A percentile compares a stretch with the other conserved stretches of the same genome.
Evolutionary conservation across 2,888 invertebrate species (phyloP).

Genomic region (Resseliella maxima): DNA sequence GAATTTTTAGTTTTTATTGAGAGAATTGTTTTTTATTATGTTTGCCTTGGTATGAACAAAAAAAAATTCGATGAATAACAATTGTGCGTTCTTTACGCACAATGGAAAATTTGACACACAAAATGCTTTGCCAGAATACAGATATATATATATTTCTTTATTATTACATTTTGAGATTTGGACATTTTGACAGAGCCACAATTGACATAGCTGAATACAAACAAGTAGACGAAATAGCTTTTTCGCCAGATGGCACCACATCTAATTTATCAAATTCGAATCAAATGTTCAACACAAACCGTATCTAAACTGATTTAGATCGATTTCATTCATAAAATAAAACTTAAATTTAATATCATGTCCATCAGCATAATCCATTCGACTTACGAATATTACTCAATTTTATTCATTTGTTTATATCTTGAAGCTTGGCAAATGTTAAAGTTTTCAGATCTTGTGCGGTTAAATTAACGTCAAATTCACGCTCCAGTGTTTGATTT

Average conservation of each 20-base stretch:
- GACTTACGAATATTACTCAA: too few relatives aligned
- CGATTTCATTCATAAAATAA: too few relatives aligned
- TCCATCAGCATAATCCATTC: too few relatives aligned
- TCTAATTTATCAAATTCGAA: background rate
- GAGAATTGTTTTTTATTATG: background rate
- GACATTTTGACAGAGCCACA: background rate
- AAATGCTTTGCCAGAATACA: slow-evolving; percentile 18
- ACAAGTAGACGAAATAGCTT: background rate
- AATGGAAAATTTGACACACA: slow-evolving; percentile 53
- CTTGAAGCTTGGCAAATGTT: slow-evolving; percentile 72
- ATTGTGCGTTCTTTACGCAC: slow-evolving; percentile 35
- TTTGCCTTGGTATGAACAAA: background rate
- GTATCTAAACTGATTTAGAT: too few relatives aligned
- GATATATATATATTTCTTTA: background rate
- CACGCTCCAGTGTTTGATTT: slow-evolving; percentile 89
- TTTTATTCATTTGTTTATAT: too few relatives aligned
- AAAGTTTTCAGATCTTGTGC: slow-evolving; percentile 86
- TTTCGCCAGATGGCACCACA: slow-evolving; percentile 42
- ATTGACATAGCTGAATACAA: background rate
- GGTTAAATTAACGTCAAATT: slow-evolving; percentile 86
- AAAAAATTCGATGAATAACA: background rate
- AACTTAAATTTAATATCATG: too few relatives aligned
- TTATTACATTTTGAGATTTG: background rate
- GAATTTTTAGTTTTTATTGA: background rate
- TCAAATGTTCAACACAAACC: too few relatives aligned